phyloP scores from a whole-genome alignment of 2,888 invertebrate genomes.

The Phyllotreta cruciferae region DNA sequence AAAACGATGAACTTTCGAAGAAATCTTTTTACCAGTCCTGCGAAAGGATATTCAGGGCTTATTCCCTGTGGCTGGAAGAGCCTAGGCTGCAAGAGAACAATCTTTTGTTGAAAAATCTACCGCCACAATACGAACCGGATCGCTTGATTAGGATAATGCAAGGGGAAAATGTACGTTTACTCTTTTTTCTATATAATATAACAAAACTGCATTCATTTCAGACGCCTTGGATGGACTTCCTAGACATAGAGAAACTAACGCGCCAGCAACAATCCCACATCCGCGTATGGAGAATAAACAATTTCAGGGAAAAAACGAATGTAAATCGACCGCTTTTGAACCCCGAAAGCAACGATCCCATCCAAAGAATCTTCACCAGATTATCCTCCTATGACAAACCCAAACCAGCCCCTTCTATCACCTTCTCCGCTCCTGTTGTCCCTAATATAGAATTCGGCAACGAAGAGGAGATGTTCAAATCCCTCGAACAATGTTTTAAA shows the following conservation, averaged over 20 bases:
- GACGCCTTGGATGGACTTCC: conserved; percentile 73
- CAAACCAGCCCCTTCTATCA: conserved; percentile 65
- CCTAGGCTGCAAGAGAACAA: conserved; percentile 73
- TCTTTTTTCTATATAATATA: neutral
- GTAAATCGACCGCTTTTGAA: conserved; percentile 54
- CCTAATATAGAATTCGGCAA: conserved; percentile 50
- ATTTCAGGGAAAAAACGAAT: conserved; percentile 60
- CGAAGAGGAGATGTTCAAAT: conserved; percentile 51
- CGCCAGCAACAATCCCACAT: conserved; percentile 63
- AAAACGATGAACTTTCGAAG: conserved; percentile 45
- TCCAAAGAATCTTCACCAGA: conserved; percentile 65
- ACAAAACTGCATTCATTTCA: conserved; percentile 41
- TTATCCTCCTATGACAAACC: conserved; percentile 72
- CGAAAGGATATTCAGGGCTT: conserved; percentile 60
- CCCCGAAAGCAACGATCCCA: conserved; percentile 60
- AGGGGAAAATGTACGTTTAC: conserved; percentile 63
- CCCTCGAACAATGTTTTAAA: conserved; percentile 57
- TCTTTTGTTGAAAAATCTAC: conserved; percentile 72
- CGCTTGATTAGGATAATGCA: conserved; percentile 69
- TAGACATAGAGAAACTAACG: conserved; percentile 67
- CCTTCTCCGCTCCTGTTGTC: conserved; percentile 58
- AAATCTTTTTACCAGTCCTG: conserved; percentile 55
- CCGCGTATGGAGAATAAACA: conserved; percentile 65
- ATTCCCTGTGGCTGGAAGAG: conserved; percentile 80
- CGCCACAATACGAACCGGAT: conserved; percentile 75